A percentile compares a stretch with the other conserved stretches of the same genome.
Evolutionary conservation across 2,113 vertebrate genomes (phyloP).

Genomic region (Gulo gulo): DNA sequence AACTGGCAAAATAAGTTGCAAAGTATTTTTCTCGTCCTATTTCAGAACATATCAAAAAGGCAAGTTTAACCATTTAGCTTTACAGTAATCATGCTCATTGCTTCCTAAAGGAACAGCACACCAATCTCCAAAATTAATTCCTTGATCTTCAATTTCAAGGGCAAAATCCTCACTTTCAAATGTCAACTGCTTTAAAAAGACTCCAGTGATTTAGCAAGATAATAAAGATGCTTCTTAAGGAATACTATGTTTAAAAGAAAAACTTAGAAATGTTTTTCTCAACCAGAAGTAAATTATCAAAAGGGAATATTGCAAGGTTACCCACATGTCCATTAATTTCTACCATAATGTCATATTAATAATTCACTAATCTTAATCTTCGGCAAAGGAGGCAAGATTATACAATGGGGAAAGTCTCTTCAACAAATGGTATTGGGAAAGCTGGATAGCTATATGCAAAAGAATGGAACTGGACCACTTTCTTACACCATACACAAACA

Average conservation of each 20-base stretch:
- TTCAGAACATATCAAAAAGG: neutral
- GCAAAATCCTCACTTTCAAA: constrained; percentile 20
- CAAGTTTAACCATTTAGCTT: neutral
- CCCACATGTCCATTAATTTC: neutral
- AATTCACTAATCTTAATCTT: no score
- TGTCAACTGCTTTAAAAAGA: neutral
- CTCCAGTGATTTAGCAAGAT: neutral
- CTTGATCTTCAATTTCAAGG: neutral
- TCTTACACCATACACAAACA: no score
- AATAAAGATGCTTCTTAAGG: neutral
- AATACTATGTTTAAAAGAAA: neutral
- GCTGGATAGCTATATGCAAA: no score
- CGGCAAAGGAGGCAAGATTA: no score
- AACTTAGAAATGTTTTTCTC: neutral
- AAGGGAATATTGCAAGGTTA: neutral
- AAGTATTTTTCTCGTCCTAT: neutral
- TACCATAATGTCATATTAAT: neutral
- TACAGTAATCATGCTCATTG: neutral
- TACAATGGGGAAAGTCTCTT: no score
- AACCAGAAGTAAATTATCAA: neutral
- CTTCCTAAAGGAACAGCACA: neutral
- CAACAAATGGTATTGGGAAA: no score
- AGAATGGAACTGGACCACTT: no score
- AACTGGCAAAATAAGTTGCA: neutral
- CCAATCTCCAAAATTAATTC: constrained; percentile 14